These are phyloP conservation scores for Cydia amplana DNA, from an alignment of 1,140 invertebrate species.

Conservation along the genomic window DNA sequence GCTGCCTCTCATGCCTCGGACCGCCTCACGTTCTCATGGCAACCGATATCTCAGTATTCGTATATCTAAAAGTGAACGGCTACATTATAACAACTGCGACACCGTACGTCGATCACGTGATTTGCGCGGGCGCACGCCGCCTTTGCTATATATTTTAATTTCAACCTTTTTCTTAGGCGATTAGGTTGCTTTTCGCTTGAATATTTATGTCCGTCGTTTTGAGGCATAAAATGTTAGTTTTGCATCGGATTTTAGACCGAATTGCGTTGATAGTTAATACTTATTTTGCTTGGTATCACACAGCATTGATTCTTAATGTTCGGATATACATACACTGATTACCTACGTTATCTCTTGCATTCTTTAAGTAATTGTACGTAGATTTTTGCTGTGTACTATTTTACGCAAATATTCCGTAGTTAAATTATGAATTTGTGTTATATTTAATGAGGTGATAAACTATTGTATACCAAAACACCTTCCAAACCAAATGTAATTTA, in stretches of 20 bases:
- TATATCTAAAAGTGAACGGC: slow-evolving; percentile 24
- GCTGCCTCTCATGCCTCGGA: background rate
- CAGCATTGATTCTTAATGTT: background rate
- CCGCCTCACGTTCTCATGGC: slow-evolving; percentile 2
- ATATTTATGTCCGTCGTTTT: background rate
- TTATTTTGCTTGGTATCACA: background rate
- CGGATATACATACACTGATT: background rate
- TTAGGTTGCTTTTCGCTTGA: background rate
- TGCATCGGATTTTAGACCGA: background rate
- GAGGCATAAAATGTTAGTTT: background rate
- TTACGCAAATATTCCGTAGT: background rate
- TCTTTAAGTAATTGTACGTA: background rate
- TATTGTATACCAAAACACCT: no score
- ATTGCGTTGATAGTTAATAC: background rate
- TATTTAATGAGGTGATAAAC: background rate
- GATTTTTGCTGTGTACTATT: background rate
- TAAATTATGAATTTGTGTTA: background rate
- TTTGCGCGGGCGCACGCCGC: background rate
- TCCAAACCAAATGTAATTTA: no score
- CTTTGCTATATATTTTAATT: background rate
- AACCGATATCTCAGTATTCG: slow-evolving; percentile 16
- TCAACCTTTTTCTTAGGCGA: background rate
- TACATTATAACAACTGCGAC: slow-evolving; percentile 26
- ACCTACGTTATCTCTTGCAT: background rate
- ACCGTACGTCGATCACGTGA: slow-evolving; percentile 24